A percentile compares a stretch with the other conserved stretches of the same genome.
Conservation (phyloP, 64 coral and sea anemone species). For the Dendrophyllia cribrosa region DNA sequence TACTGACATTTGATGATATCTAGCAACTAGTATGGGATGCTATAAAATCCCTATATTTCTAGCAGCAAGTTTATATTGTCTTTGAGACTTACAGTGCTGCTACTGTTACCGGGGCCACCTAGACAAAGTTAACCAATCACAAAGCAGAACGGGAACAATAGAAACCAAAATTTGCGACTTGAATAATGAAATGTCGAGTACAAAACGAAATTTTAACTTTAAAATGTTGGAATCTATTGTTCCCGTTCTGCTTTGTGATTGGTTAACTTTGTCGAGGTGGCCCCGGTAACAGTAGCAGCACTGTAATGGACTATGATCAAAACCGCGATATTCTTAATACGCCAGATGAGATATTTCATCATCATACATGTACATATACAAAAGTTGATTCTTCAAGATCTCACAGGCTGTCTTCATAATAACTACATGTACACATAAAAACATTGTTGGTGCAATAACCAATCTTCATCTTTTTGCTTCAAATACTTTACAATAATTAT, state of each 20-base stretch:
- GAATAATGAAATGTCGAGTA: too few species aligned
- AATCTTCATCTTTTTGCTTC: conserved; percentile 20
- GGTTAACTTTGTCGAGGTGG: too few species aligned
- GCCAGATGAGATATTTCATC: neutral
- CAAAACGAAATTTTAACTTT: too few species aligned
- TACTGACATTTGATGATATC: neutral
- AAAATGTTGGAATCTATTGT: too few species aligned
- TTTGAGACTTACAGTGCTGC: conserved; percentile 21
- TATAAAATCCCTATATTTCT: conserved; percentile 17
- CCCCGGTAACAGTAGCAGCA: too few species aligned
- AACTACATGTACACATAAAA: conserved; percentile 40
- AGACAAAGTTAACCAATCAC: too few species aligned
- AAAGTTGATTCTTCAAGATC: neutral
- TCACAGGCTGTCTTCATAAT: neutral
- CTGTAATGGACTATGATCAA: neutral
- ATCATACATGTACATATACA: neutral
- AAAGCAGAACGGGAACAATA: too few species aligned
- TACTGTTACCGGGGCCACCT: too few species aligned
- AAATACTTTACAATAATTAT: conserved; percentile 43
- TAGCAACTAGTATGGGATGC: neutral
- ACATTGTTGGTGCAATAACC: conserved; percentile 7
- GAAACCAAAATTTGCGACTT: too few species aligned
- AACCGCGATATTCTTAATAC: neutral
- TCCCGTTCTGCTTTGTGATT: too few species aligned
- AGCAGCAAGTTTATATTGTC: conserved; percentile 14